Evolutionary conservation across 2,113 vertebrate genomes (phyloP).

Genomic region (Zonotrichia leucophrys): DNA sequence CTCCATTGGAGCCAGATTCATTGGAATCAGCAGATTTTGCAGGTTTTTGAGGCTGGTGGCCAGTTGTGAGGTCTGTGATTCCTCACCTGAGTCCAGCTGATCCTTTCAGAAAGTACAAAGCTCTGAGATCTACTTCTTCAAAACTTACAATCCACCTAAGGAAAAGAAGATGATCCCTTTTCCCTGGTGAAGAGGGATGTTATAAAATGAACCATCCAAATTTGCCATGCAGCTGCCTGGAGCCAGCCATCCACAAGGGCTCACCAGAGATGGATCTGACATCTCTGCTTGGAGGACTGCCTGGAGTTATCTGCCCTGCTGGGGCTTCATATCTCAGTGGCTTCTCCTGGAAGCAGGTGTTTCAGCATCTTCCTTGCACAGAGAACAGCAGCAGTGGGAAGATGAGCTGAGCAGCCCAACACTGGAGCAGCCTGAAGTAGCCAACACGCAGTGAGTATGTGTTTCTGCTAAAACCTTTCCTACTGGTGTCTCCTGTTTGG

Average conservation of each 20-base stretch:
- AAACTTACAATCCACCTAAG: not conserved
- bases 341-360: not conserved
- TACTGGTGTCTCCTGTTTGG: not conserved
- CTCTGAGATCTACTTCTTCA: not conserved
- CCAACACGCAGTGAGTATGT: not conserved
- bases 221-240: not conserved
- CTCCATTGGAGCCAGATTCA: not conserved
- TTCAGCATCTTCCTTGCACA: not conserved
- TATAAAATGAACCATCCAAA: not conserved
- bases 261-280: not conserved
- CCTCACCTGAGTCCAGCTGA: not conserved
- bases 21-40: not conserved
- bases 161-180: not conserved
- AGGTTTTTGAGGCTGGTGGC: not conserved
- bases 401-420: not conserved
- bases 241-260: not conserved
- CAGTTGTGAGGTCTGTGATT: not conserved
- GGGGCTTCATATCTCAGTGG: not conserved
- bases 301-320: not conserved
- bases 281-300: not conserved
- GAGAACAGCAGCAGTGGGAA: not conserved
- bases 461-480: not conserved
- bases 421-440: not conserved
- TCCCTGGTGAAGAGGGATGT: not conserved
- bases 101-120: not conserved